Evolutionary conservation across 2,888 invertebrate genomes (phyloP).

Genomic region (Adelphocoris suturalis): DNA sequence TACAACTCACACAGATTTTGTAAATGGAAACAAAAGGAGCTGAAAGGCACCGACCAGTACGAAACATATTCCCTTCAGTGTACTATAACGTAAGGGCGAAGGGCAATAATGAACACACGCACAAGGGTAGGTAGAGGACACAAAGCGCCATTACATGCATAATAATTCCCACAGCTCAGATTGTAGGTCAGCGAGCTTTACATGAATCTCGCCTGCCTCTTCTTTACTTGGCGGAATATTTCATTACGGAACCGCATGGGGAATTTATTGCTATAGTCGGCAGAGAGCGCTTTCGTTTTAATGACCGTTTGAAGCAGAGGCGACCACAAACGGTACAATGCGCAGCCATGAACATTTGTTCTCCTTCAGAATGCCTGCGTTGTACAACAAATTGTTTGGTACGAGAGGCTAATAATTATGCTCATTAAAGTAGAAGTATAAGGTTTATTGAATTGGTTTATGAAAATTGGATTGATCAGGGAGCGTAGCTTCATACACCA

Average conservation of each 20-base stretch:
- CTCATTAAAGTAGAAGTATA: too few relatives aligned
- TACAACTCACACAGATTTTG: too few relatives aligned
- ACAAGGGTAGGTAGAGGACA: neutral
- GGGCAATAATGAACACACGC: too few relatives aligned
- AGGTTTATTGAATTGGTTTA: neutral
- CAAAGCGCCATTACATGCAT: slow-evolving; percentile 4
- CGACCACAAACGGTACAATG: neutral
- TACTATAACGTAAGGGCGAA: too few relatives aligned
- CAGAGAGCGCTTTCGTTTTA: slow-evolving; percentile 2
- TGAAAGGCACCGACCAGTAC: too few relatives aligned
- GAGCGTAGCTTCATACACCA: too few relatives aligned
- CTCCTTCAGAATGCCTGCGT: neutral
- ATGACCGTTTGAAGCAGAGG: neutral
- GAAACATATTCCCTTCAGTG: too few relatives aligned
- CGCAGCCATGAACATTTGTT: neutral
- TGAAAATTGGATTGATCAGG: too few relatives aligned
- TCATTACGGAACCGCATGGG: slow-evolving; percentile 11
- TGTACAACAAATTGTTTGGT: neutral
- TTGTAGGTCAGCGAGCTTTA: slow-evolving; percentile 18
- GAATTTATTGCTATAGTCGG: neutral
- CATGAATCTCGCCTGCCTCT: neutral
- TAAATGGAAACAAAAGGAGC: too few relatives aligned
- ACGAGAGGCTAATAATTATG: neutral
- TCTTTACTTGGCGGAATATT: slow-evolving; percentile 14
- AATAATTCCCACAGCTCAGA: neutral